These are phyloP conservation scores for Auanema freiburgensis DNA, from an alignment of 2,888 invertebrate genomes.

Conservation along the genomic window DNA sequence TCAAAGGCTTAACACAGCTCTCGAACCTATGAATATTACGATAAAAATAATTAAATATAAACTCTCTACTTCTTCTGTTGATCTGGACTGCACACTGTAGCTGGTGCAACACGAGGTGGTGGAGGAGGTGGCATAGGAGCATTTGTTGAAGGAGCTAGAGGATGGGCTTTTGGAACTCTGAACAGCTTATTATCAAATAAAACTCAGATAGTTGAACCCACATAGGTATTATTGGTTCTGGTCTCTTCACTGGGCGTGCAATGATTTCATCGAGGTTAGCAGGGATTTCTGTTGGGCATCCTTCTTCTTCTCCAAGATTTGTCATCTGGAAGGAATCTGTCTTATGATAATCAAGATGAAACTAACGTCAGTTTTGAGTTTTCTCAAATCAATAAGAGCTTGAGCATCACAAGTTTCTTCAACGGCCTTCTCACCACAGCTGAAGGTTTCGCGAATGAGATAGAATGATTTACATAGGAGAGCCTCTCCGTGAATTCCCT, in stretches of 20 bases:
- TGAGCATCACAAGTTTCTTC: constrained; percentile 41
- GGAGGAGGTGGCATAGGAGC: constrained; percentile 28
- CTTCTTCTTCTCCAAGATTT: constrained; percentile 55
- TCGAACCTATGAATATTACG: constrained; percentile 35
- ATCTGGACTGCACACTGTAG: constrained; percentile 41
- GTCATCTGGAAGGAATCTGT: constrained; percentile 43
- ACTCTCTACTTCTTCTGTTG: constrained; percentile 51
- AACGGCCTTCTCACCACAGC: constrained; percentile 52
- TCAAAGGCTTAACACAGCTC: constrained; percentile 57
- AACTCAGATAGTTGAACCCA: neutral
- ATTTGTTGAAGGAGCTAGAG: constrained; percentile 33
- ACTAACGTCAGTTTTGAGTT: constrained; percentile 44
- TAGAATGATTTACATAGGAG: constrained; percentile 62
- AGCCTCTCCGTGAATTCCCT: constrained; percentile 60
- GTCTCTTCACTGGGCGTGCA: constrained; percentile 46
- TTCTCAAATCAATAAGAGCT: constrained; percentile 43
- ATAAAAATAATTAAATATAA: neutral
- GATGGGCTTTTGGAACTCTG: constrained; percentile 22
- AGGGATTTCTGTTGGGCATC: constrained; percentile 53
- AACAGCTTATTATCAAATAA: neutral
- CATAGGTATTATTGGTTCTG: constrained; percentile 37
- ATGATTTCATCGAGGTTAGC: constrained; percentile 55
- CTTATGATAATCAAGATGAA: neutral
- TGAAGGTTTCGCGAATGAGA: constrained; percentile 53
- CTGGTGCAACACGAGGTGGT: constrained; percentile 21